Percentiles rank a stretch among this genome's conserved stretches.
Evolutionary conservation across 1,140 invertebrate genomes (phyloP).

Genomic region (Heterodera schachtii): DNA sequence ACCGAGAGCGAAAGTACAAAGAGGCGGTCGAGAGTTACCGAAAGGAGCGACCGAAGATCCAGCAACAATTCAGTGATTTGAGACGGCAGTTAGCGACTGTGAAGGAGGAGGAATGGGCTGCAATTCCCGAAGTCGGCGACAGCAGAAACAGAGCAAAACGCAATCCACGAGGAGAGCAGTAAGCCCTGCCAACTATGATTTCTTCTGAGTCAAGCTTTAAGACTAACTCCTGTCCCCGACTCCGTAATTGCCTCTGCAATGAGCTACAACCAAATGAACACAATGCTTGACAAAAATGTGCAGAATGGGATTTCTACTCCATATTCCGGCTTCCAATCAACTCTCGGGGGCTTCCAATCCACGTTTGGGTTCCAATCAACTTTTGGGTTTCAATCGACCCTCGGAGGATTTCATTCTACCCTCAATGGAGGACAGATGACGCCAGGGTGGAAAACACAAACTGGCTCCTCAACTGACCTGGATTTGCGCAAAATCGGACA

Average conservation of each 20-base stretch:
- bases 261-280: constrained; percentile 77
- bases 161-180: constrained; percentile 88
- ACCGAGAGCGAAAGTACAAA: constrained; percentile 72
- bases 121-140: constrained; percentile 96
- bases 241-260: constrained; percentile 86
- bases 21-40: constrained; percentile 91
- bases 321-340: constrained; percentile 50
- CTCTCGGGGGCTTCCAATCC: constrained; percentile 39
- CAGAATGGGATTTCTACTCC: constrained; percentile 64
- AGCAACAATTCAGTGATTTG: constrained; percentile 97
- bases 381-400: constrained; percentile 48
- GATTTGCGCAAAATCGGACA: constrained; percentile 98
- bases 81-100: constrained; percentile 84
- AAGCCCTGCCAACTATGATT: constrained; percentile 31
- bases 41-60: constrained; percentile 97
- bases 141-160: constrained; percentile 94
- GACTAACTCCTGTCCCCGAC: constrained; percentile 93
- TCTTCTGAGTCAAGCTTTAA: constrained; percentile 49
- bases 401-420: constrained; percentile 41
- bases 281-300: constrained; percentile 77
- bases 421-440: constrained; percentile 71
- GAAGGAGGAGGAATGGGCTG: constrained; percentile 90
- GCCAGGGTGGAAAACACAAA: constrained; percentile 71
- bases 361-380: constrained; percentile 27
- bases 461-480: constrained; percentile 73